Percentiles rank a stretch among this genome's conserved stretches.
Evolutionary conservation across 2,113 vertebrate species (phyloP).

Genomic region (Pseudorhombus dupliciocellatus): DNA sequence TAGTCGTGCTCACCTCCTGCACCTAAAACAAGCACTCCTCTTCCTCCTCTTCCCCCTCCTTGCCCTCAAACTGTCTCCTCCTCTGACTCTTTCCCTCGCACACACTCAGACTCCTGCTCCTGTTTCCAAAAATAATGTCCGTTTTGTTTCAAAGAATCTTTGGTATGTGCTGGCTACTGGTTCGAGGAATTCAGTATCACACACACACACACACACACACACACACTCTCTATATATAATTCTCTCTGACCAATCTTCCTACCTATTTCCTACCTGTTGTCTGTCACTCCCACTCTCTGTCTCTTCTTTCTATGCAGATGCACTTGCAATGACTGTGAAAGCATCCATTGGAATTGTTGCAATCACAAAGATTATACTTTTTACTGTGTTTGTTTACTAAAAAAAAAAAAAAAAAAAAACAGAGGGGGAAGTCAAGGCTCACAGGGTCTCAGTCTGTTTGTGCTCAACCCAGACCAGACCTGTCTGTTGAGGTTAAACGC

Average conservation of each 20-base stretch:
- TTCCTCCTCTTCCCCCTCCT: slow-evolving; percentile 19
- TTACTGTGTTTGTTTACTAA: slow-evolving; percentile 54
- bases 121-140: slow-evolving; percentile 80
- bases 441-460: slow-evolving; percentile 22
- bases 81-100: slow-evolving; percentile 10
- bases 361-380: slow-evolving; percentile 47
- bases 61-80: slow-evolving; percentile 23
- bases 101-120: slow-evolving; percentile 51
- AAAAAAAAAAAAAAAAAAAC: slow-evolving; percentile 52
- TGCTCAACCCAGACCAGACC: background rate
- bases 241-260: slow-evolving; percentile 1
- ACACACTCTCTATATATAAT: slow-evolving; percentile 1
- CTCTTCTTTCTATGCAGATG: slow-evolving; percentile 4
- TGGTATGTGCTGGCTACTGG: slow-evolving; percentile 71
- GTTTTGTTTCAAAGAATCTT: slow-evolving; percentile 81
- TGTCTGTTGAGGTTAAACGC: slow-evolving; percentile 31
- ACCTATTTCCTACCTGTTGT: slow-evolving; percentile 5
- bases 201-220: slow-evolving; percentile 7
- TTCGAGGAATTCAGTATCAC: slow-evolving; percentile 64
- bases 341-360: slow-evolving; percentile 14
- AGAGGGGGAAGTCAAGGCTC: slow-evolving; percentile 10
- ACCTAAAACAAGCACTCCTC: slow-evolving; percentile 11
- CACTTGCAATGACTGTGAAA: slow-evolving; percentile 11
- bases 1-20: slow-evolving; percentile 6
- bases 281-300: background rate